Evolutionary conservation across 23 tunicate species (phyloP).

Genomic region (Aplidium turbinatum): DNA sequence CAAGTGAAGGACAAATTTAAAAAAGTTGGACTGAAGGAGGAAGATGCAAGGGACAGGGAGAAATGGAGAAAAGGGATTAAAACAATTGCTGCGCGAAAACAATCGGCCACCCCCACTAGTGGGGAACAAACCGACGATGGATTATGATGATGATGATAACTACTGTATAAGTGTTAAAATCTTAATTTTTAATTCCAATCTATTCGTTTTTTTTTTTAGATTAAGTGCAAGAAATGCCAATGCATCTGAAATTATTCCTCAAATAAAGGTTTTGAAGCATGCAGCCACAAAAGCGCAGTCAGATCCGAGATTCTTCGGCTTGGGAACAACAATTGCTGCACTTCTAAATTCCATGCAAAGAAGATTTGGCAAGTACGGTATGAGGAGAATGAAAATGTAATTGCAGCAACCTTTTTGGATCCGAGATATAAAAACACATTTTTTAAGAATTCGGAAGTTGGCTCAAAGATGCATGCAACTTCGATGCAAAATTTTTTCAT

Average conservation of each 20-base stretch:
- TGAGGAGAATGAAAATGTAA: constrained; percentile 4
- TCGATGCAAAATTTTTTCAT: constrained; percentile 2
- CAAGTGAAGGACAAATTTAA: too few species aligned
- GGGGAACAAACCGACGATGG: too few species aligned
- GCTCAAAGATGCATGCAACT: constrained; percentile 1
- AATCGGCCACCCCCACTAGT: too few species aligned
- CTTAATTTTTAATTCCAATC: too few species aligned
- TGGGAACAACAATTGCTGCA: constrained; percentile 15
- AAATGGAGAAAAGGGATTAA: too few species aligned
- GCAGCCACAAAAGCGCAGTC: constrained; percentile 8
- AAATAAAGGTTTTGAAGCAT: background rate
- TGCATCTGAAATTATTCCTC: constrained; percentile 14
- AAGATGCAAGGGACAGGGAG: too few species aligned
- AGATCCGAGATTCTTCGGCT: constrained; percentile 4
- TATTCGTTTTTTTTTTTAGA: constrained; percentile 17
- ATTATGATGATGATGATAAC: too few species aligned
- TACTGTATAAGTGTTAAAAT: too few species aligned
- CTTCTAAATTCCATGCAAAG: too few species aligned
- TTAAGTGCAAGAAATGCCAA: constrained; percentile 15
- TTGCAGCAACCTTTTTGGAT: constrained; percentile 25
- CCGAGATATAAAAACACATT: constrained; percentile 15
- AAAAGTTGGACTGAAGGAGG: too few species aligned
- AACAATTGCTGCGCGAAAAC: too few species aligned
- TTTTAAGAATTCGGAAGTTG: background rate
- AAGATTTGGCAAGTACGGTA: too few species aligned